Conservation (phyloP, 1,140 invertebrate species). For the Adelges cooleyi region DNA sequence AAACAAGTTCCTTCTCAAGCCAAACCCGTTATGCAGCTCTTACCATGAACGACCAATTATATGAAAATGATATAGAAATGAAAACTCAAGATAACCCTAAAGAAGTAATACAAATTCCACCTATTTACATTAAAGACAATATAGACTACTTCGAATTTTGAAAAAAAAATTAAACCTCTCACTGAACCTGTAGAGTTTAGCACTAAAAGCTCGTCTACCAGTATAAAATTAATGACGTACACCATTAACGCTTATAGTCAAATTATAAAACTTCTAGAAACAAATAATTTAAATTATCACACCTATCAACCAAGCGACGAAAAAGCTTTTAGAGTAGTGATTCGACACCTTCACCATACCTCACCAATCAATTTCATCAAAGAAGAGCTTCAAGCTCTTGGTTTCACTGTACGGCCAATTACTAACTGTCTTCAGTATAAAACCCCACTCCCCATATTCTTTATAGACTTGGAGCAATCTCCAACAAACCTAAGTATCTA, state of each 20-base stretch:
- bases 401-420: not conserved
- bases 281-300: not conserved
- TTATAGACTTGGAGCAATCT: not conserved
- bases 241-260: not conserved
- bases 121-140: not conserved
- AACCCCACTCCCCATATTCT: slow-evolving; percentile 32
- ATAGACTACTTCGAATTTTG: not conserved
- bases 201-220: not conserved
- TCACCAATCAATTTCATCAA: not conserved
- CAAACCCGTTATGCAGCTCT: not conserved
- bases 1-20: not conserved
- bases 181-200: not conserved
- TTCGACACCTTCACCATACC: not conserved
- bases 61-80: not conserved
- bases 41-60: not conserved
- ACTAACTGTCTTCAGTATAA: slow-evolving; percentile 28
- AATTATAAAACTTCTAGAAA: not conserved
- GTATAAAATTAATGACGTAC: not conserved
- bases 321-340: not conserved
- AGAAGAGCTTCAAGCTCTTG: not conserved
- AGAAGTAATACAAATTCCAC: not conserved
- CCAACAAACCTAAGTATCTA: not conserved
- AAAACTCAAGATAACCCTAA: not conserved
- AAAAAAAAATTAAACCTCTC: not conserved
- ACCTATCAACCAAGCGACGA: slow-evolving; percentile 25